Base-by-base conservation (phyloP, 2,797 vertebrate species). In the Chromis chromis region DNA sequence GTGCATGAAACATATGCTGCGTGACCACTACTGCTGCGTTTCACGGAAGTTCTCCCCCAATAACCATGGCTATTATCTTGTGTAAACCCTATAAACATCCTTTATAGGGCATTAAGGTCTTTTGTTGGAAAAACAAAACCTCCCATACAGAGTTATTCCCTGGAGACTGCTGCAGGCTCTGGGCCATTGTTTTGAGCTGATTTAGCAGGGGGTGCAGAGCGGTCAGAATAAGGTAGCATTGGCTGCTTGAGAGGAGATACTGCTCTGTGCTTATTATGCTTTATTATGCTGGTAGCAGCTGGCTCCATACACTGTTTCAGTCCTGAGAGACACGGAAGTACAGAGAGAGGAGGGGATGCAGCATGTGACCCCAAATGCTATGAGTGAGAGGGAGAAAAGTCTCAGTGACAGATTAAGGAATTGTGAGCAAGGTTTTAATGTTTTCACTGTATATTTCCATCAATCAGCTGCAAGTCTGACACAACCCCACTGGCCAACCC, bases 101-200 rank as follows among this genome's bases (percentile, higher is more conserved):
- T 83, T 93, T 91, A 90, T 76, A 75, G 78, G 78, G 65, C 69
- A 88, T 86, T 82, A 81, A 53, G 69, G 82, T 74, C 78, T 88
- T 91, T 91, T 88, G 86, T 86, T 78, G 63, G 76, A 73, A 87
- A 88, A 92, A 90, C 82, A 87, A 89, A 89, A 83, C 67, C 74
- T 75, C 59, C 61, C 78, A 81, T 75, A 82, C 65, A 76, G 80
- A 80, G 78, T 69, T 62, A 62, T 74, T 82, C 88, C 76, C 83
- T 31, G 71, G 77, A 74, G 89, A 80, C 61, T 44, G 65, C 73
- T 55, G 72, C 76, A 70, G 75, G 70, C 84, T 83, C 24, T 6
- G 61, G 74, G 74, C 67, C 75, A 86, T 91, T 88, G 83, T 89
- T 91, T 84, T 67, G 48, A 70, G 76, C 74, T 89, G 80, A 91